Conservation (phyloP, 2,888 invertebrate genomes). For the Actias luna region DNA sequence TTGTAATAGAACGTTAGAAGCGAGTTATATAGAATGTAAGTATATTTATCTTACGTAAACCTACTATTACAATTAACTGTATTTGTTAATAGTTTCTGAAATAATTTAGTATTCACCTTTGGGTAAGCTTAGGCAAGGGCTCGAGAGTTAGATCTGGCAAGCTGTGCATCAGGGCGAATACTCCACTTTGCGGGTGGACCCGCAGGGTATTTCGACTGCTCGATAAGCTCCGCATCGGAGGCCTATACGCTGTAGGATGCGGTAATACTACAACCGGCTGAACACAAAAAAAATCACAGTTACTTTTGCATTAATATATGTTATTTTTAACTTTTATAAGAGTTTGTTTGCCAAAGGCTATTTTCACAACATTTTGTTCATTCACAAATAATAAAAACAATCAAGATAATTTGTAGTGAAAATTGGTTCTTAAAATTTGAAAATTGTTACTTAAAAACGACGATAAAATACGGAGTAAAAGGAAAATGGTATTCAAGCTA, state of each 20-base stretch:
- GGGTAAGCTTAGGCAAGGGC: slow-evolving; percentile 43
- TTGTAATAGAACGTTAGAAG: too few relatives aligned
- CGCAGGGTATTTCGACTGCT: slow-evolving; percentile 77
- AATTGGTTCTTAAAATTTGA: background rate
- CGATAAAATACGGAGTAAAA: background rate
- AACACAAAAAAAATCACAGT: background rate
- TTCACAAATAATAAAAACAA: too few relatives aligned
- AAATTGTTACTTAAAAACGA: background rate
- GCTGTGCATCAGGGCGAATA: slow-evolving; percentile 88
- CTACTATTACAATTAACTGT: too few relatives aligned
- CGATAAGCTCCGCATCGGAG: slow-evolving; percentile 36
- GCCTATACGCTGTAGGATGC: slow-evolving; percentile 32
- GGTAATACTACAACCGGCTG: slow-evolving; percentile 34
- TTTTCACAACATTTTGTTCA: background rate
- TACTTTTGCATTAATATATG: too few relatives aligned
- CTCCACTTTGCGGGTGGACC: slow-evolving; percentile 84
- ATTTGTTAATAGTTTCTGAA: too few relatives aligned
- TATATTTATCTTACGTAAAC: too few relatives aligned
- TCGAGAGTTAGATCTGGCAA: slow-evolving; percentile 85
- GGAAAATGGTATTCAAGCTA: background rate
- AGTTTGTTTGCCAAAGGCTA: too few relatives aligned
- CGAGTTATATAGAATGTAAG: too few relatives aligned
- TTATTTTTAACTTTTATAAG: too few relatives aligned
- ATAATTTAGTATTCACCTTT: slow-evolving; percentile 1
- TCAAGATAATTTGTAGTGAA: too few relatives aligned